These are phyloP conservation scores for Aspidiotus destructor DNA, from an alignment of 2,888 invertebrate genomes.

Conservation along the genomic window DNA sequence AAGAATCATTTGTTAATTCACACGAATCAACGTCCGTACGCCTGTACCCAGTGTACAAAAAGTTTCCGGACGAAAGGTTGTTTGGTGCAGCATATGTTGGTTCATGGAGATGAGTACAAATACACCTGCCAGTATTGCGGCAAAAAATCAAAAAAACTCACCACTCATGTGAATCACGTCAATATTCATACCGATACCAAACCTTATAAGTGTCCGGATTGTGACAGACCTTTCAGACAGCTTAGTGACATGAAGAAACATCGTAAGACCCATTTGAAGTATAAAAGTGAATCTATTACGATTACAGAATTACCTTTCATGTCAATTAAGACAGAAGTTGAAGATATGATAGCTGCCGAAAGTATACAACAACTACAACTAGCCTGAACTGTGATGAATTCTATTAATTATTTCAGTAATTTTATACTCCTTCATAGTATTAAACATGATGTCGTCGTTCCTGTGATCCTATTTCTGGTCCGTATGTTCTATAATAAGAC, in stretches of 20 bases:
- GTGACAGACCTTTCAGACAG: conserved; percentile 26
- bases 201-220: conserved; percentile 30
- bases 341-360: conserved; percentile 24
- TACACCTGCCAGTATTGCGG: conserved; percentile 30
- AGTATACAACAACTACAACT: conserved; percentile 20
- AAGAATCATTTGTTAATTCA: conserved; percentile 30
- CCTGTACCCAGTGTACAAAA: conserved; percentile 26
- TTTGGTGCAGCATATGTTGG: conserved; percentile 31
- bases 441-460: too few species aligned
- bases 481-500: too few species aligned
- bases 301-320: conserved; percentile 9
- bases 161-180: conserved; percentile 31
- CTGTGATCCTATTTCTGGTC: too few species aligned
- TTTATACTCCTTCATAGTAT: too few species aligned
- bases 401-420: too few species aligned
- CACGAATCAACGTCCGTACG: conserved; percentile 27
- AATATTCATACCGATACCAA: conserved; percentile 28
- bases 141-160: conserved; percentile 31
- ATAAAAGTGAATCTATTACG: conserved; percentile 5
- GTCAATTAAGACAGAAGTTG: conserved; percentile 27
- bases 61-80: conserved; percentile 32
- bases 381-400: neutral
- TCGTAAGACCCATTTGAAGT: conserved; percentile 24
- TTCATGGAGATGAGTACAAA: conserved; percentile 31
- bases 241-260: conserved; percentile 32